Percentiles rank a stretch among this genome's conserved stretches.
phyloP scores from a whole-genome alignment of 2,888 invertebrate genomes.

The Microctonus hyperodae region DNA sequence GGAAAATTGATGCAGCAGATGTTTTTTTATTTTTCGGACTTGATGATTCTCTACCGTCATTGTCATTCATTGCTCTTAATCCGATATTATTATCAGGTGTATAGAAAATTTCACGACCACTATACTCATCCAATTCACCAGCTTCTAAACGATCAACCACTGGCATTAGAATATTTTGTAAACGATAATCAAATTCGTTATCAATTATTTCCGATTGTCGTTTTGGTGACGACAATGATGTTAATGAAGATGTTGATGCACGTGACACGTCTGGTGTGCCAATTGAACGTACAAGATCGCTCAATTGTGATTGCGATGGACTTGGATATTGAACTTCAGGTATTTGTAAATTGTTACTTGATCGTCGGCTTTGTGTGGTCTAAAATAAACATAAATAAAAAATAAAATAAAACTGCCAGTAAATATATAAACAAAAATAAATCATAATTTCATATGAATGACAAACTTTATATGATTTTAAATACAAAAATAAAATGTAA shows the following conservation, averaged over 20 bases:
- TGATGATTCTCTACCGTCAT: constrained; percentile 33
- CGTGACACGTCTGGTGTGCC: constrained; percentile 44
- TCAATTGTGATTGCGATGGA: constrained; percentile 45
- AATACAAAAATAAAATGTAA: not conserved
- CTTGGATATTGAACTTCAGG: constrained; percentile 40
- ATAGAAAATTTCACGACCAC: constrained; percentile 39
- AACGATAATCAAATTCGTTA: constrained; percentile 32
- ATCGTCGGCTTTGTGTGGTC: constrained; percentile 42
- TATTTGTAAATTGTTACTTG: constrained; percentile 40
- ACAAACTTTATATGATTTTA: too few species aligned
- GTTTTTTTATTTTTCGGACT: constrained; percentile 44
- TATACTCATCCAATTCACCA: constrained; percentile 23
- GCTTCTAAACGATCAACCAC: not conserved
- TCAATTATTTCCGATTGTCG: constrained; percentile 30
- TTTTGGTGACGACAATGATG: constrained; percentile 44
- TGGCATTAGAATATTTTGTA: constrained; percentile 30
- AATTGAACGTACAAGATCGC: constrained; percentile 45
- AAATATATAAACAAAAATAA: too few species aligned
- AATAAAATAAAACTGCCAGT: not conserved
- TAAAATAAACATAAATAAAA: constrained; percentile 33
- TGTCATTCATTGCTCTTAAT: constrained; percentile 31
- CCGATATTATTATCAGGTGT: constrained; percentile 49
- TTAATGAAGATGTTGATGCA: constrained; percentile 42
- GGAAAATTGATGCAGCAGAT: constrained; percentile 52
- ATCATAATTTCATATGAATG: too few species aligned